Percentiles rank a stretch among this genome's conserved stretches.
These are phyloP conservation scores for Eurystomus gularis DNA, from an alignment of 2,113 vertebrate genomes.

Conservation along the genomic window DNA sequence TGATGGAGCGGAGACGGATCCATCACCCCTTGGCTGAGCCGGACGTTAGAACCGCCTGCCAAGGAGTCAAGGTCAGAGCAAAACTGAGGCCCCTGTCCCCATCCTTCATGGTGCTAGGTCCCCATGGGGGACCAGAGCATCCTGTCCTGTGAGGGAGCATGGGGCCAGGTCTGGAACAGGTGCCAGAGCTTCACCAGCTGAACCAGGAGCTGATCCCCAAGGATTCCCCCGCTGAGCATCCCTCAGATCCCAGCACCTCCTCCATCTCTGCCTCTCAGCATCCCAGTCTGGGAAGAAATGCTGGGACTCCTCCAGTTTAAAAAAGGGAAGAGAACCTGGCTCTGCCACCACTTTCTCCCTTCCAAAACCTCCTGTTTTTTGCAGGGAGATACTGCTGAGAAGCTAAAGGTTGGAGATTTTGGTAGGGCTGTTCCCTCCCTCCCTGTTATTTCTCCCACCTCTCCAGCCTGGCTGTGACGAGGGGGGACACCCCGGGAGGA, in stretches of 20 bases:
- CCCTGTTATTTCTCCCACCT: rapidly evolving
- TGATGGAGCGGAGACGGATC: neutral
- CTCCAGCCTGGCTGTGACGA: rapidly evolving
- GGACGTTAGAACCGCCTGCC: rapidly evolving
- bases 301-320: neutral
- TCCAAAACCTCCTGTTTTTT: neutral
- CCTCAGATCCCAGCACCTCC: neutral
- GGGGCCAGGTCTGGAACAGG: neutral
- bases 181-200: neutral
- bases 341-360: neutral
- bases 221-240: neutral
- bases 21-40: neutral
- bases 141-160: rapidly evolving
- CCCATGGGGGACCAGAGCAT: rapidly evolving
- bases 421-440: rapidly evolving
- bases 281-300: rapidly evolving
- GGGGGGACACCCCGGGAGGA: neutral
- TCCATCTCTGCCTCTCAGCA: neutral
- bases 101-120: neutral
- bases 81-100: neutral
- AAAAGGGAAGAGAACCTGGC: neutral
- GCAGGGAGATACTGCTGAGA: neutral
- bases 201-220: neutral
- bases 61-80: neutral
- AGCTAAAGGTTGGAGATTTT: neutral